Evolutionary conservation across 2,888 invertebrate species (phyloP).

Genomic region (Cristatella mucedo): DNA sequence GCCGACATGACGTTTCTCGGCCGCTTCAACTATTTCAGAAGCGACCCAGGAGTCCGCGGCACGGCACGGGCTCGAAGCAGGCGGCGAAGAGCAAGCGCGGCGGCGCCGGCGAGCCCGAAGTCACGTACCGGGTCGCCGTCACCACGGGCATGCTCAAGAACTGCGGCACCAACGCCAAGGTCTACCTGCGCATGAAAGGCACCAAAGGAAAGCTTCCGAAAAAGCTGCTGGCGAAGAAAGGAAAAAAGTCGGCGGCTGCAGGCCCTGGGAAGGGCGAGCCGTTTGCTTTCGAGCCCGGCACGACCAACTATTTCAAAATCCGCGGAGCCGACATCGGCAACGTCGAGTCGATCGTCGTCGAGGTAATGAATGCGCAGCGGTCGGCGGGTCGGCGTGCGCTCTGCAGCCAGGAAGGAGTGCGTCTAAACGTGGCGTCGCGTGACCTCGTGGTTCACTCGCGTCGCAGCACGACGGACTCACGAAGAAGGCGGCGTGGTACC

Average conservation of each 20-base stretch:
- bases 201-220: conserved; percentile 29
- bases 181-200: conserved; percentile 30
- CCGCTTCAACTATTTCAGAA: too few species aligned
- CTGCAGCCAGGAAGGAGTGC: too few species aligned
- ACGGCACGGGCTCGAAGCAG: background rate
- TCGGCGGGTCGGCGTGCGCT: too few species aligned
- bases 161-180: conserved; percentile 35
- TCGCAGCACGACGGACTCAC: conserved; percentile 32
- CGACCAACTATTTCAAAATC: conserved; percentile 34
- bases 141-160: conserved; percentile 31
- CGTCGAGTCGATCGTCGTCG: conserved; percentile 28
- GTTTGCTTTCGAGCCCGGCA: conserved; percentile 31
- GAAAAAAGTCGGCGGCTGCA: conserved; percentile 1
- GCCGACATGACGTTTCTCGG: background rate
- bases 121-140: conserved; percentile 31
- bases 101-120: background rate
- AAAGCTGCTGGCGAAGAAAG: conserved; percentile 24
- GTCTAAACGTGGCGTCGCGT: background rate
- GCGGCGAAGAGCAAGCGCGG: background rate
- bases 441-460: background rate
- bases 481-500: conserved; percentile 34
- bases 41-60: background rate
- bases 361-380: too few species aligned
- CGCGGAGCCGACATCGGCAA: conserved; percentile 33
- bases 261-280: conserved; percentile 21